A percentile compares a stretch with the other conserved stretches of the same genome.
Evolutionary conservation across 2,888 invertebrate genomes (phyloP).

Genomic region (Lepeophtheirus nordmannii): DNA sequence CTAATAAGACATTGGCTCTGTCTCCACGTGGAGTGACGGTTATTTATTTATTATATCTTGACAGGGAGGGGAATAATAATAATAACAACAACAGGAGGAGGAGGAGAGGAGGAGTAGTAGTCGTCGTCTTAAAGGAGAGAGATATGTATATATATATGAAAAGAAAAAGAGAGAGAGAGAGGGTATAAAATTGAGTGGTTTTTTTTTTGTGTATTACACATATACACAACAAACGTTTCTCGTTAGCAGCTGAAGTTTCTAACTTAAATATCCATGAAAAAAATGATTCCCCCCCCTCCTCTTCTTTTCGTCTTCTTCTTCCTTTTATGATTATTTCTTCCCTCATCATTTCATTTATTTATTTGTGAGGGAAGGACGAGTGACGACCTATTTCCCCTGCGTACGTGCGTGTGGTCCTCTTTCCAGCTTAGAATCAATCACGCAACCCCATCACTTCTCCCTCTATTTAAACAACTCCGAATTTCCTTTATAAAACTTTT

Average conservation of each 20-base stretch:
- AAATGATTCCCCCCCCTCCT: not conserved
- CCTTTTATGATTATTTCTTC: not conserved
- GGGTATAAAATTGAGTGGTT: conserved; percentile 8
- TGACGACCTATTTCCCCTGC: not conserved
- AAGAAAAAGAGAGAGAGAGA: not conserved
- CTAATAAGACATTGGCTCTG: not conserved
- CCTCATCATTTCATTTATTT: not conserved
- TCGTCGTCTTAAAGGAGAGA: too few relatives aligned
- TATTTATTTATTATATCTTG: too few relatives aligned
- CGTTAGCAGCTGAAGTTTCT: conserved; percentile 8
- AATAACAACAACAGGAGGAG: too few relatives aligned
- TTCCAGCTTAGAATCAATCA: not conserved
- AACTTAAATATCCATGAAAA: conserved; percentile 6
- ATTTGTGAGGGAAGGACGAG: not conserved
- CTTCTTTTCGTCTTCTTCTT: not conserved
- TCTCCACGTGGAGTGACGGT: conserved; percentile 3
- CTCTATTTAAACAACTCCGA: too few relatives aligned
- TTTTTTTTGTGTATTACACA: not conserved
- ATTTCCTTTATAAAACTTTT: too few relatives aligned
- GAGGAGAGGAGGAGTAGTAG: too few relatives aligned
- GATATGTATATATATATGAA: too few relatives aligned
- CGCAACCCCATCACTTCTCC: too few relatives aligned
- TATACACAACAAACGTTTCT: conserved; percentile 1
- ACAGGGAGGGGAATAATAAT: too few relatives aligned
- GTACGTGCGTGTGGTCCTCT: not conserved